Base-by-base conservation (phyloP, 2,797 vertebrate genomes). In the Sus cebifrons region DNA sequence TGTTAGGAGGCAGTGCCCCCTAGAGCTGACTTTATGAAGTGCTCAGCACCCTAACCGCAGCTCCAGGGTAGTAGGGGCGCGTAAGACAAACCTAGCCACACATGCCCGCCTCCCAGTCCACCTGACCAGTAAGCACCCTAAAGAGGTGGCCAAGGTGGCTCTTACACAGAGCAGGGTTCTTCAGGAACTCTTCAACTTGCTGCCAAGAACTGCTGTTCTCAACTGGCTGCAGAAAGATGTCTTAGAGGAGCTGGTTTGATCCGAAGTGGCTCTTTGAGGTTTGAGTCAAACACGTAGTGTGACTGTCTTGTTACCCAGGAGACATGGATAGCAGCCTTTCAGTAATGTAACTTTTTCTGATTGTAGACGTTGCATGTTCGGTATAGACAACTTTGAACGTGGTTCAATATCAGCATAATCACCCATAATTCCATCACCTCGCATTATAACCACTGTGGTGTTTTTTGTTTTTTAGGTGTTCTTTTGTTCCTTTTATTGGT, bases 341-440 rank as follows among this genome's bases (percentile, higher is more conserved):
- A 67, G 74, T 54, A 65, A 70, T 29, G 6, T 7, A n/a, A 84
- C 12, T 25, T 91, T 84, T 88, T 77, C 73, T 94, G 25, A 52
- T 54, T 77, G 14, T 60, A 62, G 52, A 88, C 77, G 4, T 83
- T 68, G 20, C 10, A 18, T 62, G 17, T 74, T 83, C 58, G 36
- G 60, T 68, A 32, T 86, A 83, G 75, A 86, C 94, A 90, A 73
- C 56, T 84, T 89, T 87, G 67, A 92, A 88, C 44, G 6, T 49
- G 9, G 44, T 49, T 49, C 44, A 94, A 60, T 56, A 25, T n/a
- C 58, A 36, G n/a, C 15, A 27, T 60, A 86, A 21, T 65, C 65
- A 27, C 40, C 11, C 15, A 6, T 85, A 68, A 94, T 21, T 54
- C 9, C 25, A 40, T 77, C 4, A 32, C 27, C 52, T 62, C 10